Evolutionary conservation across 2,888 invertebrate genomes (phyloP), one percentile per base, ranked within the genome.

Genomic region (Steinernema hermaphroditum): DNA sequence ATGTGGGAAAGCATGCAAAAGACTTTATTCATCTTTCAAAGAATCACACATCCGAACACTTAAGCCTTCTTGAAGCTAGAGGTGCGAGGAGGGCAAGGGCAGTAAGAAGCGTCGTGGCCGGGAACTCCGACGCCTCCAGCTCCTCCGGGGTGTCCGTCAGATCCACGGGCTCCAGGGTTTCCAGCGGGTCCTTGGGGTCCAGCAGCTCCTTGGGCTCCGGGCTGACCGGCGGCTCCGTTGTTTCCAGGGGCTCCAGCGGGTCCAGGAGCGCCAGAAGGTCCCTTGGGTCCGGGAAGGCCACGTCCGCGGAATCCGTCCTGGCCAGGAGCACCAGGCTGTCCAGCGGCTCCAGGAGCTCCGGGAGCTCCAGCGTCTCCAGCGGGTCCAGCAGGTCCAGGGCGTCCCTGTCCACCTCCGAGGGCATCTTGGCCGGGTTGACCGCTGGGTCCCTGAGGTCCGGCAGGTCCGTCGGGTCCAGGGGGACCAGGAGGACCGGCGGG

Each of bases 311-410:
- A 4, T 62, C 68, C 68, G 37, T 62, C 68, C 22, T 62, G 16
- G n/a, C 68, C 68, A n/a, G 32, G 32, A 4, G n/a, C n/a, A 9
- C 68, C 68, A 16, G 68, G 68, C 4, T 2, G 22, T 32, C n/a
- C 70, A 70, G 76, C 74, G 0, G 71, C 4, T 62, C 83, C 83
- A 72, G 82, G 79, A 22, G 70, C 43, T 77, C 83, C 81, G 49
- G 77, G 76, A 19, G 75, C 70, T 74, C 78, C 81, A n/a, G 81
- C 76, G 57, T 79, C 78, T 75, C 82, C 82, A 68, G 80, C 80
- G n/a, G 68, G 32, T 34, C 68, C 68, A n/a, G 27, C n/a, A n/a
- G n/a, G n/a, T n/a, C n/a, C n/a, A n/a, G n/a, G n/a, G n/a, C n/a
- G n/a, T n/a, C n/a, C 8, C 37, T 73, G 75, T 78, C 81, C 81